Conservation (phyloP, 2,888 invertebrate species). For the Dicroscelio sp. region DNA sequence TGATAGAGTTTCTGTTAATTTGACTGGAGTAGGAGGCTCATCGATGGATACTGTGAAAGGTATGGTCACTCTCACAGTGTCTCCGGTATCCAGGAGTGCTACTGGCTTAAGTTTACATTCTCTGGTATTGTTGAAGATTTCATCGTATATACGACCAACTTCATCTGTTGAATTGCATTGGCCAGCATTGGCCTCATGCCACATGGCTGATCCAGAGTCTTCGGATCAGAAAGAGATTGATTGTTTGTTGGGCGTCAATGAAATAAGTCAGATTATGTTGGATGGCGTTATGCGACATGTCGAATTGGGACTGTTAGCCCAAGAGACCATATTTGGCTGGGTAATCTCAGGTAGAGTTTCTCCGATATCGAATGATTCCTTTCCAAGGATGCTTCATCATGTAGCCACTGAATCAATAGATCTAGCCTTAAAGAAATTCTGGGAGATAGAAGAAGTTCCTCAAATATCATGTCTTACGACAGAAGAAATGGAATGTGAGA, state of each 20-base stretch:
- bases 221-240: too few relatives aligned
- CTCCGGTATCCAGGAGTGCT: background rate
- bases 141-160: background rate
- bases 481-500: background rate
- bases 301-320: too few relatives aligned
- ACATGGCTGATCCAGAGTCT: too few relatives aligned
- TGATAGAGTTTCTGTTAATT: background rate
- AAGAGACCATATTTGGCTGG: conserved; percentile 37
- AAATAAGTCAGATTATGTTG: background rate
- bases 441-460: conserved; percentile 8
- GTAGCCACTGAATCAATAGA: background rate
- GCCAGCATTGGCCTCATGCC: too few relatives aligned
- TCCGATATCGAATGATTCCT: background rate
- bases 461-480: background rate
- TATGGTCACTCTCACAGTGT: background rate
- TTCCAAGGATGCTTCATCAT: background rate
- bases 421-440: background rate
- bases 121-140: background rate
- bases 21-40: background rate
- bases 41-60: background rate
- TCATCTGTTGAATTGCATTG: too few relatives aligned
- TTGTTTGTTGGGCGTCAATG: background rate
- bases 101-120: background rate
- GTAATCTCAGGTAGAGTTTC: background rate
- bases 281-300: background rate